Evolutionary conservation across 2,113 vertebrate species (phyloP).

Genomic region (Rhinichthys klamathensis): DNA sequence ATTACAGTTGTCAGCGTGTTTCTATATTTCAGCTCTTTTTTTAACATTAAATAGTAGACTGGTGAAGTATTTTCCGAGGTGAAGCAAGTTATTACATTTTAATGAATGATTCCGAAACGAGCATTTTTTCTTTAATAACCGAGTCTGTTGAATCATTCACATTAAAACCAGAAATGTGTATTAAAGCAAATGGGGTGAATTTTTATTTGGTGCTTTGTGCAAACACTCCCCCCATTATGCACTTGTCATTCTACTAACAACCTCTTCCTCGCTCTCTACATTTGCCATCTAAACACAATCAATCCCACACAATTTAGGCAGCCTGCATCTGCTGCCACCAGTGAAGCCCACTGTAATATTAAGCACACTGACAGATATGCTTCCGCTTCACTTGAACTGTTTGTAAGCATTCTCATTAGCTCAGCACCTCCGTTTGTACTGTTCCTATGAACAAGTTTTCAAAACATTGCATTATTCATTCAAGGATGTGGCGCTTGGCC

Average conservation of each 20-base stretch:
- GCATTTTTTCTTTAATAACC: not conserved
- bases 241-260: not conserved
- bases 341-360: conserved; percentile 31
- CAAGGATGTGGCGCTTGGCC: not conserved
- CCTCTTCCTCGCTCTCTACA: not conserved
- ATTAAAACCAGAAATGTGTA: not conserved
- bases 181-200: not conserved
- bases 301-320: conserved; percentile 19
- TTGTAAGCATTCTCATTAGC: not conserved
- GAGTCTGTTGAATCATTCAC: not conserved
- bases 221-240: not conserved
- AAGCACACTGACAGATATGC: not conserved
- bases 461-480: conserved; percentile 26
- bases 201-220: not conserved
- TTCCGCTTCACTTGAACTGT: not conserved
- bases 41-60: not conserved
- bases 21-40: not conserved
- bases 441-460: conserved; percentile 1
- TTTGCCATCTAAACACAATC: conserved; percentile 2
- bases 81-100: conserved; percentile 5
- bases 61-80: not conserved
- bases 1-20: too few species aligned
- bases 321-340: conserved; percentile 20
- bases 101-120: not conserved
- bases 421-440: not conserved